These are phyloP conservation scores for Heliconius congener DNA, from an alignment of 1,140 invertebrate genomes.

Conservation along the genomic window DNA sequence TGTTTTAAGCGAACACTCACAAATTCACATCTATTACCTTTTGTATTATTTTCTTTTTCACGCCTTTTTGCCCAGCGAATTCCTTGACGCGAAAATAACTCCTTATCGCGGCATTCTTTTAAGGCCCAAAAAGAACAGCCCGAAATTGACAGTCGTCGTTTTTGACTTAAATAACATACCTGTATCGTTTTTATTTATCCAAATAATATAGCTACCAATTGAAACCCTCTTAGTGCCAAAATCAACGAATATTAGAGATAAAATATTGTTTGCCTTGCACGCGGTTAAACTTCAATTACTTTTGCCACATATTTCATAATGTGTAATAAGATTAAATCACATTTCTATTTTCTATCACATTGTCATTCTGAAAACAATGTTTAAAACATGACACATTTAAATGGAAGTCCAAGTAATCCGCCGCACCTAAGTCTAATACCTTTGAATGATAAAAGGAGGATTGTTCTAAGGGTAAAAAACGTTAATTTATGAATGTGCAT, in stretches of 20 bases:
- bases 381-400: constrained; percentile 41
- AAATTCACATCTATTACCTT: constrained; percentile 79
- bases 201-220: constrained; percentile 64
- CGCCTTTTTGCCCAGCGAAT: constrained; percentile 78
- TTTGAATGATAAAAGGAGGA: constrained; percentile 69
- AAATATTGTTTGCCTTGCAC: constrained; percentile 6
- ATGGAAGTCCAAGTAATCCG: constrained; percentile 45
- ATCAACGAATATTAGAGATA: not conserved
- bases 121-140: constrained; percentile 71
- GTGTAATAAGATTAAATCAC: not conserved
- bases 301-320: not conserved
- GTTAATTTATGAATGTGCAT: constrained; percentile 61
- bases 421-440: constrained; percentile 57
- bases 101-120: constrained; percentile 78
- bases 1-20: constrained; percentile 79
- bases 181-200: constrained; percentile 64
- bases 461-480: constrained; percentile 65
- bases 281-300: not conserved
- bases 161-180: constrained; percentile 72
- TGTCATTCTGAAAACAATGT: constrained; percentile 29
- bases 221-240: constrained; percentile 41
- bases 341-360: not conserved
- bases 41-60: constrained; percentile 80
- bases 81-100: constrained; percentile 79
- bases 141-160: constrained; percentile 67